Percentiles rank a stretch among this genome's conserved stretches.
Evolutionary conservation across 2,888 invertebrate genomes (phyloP).

Genomic region (Lypha dubia): DNA sequence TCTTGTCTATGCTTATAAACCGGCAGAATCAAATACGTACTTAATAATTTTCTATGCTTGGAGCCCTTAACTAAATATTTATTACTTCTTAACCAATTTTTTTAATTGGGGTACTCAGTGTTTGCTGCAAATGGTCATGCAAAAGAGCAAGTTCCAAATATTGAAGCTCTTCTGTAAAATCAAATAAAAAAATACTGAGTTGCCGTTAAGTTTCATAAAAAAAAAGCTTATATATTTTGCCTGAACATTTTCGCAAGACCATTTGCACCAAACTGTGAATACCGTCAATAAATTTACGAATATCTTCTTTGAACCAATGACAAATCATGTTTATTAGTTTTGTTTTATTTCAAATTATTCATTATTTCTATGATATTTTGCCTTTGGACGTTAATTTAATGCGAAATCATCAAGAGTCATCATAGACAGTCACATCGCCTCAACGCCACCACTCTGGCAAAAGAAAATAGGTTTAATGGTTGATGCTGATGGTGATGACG

Average conservation of each 20-base stretch:
- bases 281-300: neutral
- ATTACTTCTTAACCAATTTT: neutral
- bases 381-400: conserved; percentile 32
- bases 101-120: neutral
- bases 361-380: neutral
- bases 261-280: too few species aligned
- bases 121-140: too few species aligned
- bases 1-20: too few species aligned
- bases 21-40: too few species aligned
- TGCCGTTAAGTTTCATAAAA: too few species aligned
- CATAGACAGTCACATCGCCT: conserved; percentile 27
- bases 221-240: too few species aligned
- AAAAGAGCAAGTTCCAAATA: too few species aligned
- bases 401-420: conserved; percentile 51
- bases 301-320: conserved; percentile 12
- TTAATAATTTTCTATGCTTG: too few species aligned
- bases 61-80: neutral
- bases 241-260: too few species aligned
- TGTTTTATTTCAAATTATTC: neutral
- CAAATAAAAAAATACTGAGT: too few species aligned
- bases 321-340: conserved; percentile 18
- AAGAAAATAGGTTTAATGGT: neutral
- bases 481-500: conserved; percentile 9
- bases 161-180: too few species aligned
- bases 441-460: neutral